Conservation (phyloP, 1,140 invertebrate species). For the Hyphantria cunea region DNA sequence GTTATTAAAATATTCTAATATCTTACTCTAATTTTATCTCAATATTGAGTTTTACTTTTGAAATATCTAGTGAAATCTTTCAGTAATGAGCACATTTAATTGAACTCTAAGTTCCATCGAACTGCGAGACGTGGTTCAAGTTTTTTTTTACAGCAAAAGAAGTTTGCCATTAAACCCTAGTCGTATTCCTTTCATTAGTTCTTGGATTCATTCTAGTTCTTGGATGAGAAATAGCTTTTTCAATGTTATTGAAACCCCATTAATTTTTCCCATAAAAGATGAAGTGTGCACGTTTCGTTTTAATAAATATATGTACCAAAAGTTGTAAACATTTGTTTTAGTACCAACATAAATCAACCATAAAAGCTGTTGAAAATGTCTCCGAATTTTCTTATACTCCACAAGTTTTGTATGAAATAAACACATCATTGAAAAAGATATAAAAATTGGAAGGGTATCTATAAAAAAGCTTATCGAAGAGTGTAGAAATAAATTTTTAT, state of each 20-base stretch:
- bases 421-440: conserved; percentile 15
- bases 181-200: conserved; percentile 33
- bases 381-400: conserved; percentile 4
- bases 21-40: no score
- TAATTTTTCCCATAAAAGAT: no score
- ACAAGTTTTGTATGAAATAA: conserved; percentile 15
- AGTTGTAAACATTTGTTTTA: no score
- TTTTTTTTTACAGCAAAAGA: conserved; percentile 33
- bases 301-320: no score
- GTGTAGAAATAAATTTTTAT: conserved; percentile 16
- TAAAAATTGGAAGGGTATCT: conserved; percentile 25
- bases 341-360: no score
- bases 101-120: conserved; percentile 38
- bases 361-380: no score
- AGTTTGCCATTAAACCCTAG: conserved; percentile 13
- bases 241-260: neutral
- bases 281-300: no score
- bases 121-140: conserved; percentile 29
- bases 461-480: conserved; percentile 24
- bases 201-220: conserved; percentile 28
- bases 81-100: conserved; percentile 39
- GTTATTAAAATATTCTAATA: neutral
- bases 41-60: neutral
- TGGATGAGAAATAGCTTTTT: conserved; percentile 30
- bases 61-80: conserved; percentile 15